Percentiles rank a stretch among this genome's conserved stretches.
Conservation (phyloP, 2,888 invertebrate species). For the Hyalella azteca region DNA sequence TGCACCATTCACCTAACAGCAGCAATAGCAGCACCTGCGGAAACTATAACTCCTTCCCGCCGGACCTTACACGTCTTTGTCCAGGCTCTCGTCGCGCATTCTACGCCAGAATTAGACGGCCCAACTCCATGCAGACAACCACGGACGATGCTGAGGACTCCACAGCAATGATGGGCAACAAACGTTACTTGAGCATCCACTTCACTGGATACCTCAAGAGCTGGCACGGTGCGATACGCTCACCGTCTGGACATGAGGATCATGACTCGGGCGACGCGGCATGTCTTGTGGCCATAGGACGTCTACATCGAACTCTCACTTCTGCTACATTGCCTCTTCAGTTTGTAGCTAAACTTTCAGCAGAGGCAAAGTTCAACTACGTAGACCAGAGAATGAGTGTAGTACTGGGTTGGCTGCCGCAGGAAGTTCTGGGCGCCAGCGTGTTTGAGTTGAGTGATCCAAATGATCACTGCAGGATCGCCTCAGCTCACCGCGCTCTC, state of each 20-base stretch:
- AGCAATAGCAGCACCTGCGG: constrained; percentile 11
- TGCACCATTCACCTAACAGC: constrained; percentile 21
- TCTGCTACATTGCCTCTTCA: constrained; percentile 65
- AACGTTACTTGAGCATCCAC: constrained; percentile 86
- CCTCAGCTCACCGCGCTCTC: constrained; percentile 76
- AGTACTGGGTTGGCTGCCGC: constrained; percentile 87
- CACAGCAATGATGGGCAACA: constrained; percentile 67
- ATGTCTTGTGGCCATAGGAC: constrained; percentile 87
- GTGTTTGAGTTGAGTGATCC: constrained; percentile 91
- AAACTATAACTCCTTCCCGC: constrained; percentile 66
- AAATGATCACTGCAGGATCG: constrained; percentile 78
- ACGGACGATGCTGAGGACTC: not conserved
- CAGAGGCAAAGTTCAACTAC: constrained; percentile 90
- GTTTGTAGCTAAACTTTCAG: constrained; percentile 83
- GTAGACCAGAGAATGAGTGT: constrained; percentile 76
- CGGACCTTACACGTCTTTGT: constrained; percentile 76
- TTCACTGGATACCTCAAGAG: constrained; percentile 93
- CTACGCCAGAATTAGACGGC: constrained; percentile 89
- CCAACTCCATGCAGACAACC: not conserved
- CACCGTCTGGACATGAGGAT: constrained; percentile 72
- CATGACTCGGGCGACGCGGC: constrained; percentile 75
- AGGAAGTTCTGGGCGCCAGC: constrained; percentile 89
- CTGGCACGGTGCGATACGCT: constrained; percentile 82
- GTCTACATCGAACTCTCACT: constrained; percentile 71
- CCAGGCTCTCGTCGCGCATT: constrained; percentile 90